These are phyloP conservation scores for Mythimna loreyi DNA, from an alignment of 2,888 invertebrate species.

Conservation along the genomic window DNA sequence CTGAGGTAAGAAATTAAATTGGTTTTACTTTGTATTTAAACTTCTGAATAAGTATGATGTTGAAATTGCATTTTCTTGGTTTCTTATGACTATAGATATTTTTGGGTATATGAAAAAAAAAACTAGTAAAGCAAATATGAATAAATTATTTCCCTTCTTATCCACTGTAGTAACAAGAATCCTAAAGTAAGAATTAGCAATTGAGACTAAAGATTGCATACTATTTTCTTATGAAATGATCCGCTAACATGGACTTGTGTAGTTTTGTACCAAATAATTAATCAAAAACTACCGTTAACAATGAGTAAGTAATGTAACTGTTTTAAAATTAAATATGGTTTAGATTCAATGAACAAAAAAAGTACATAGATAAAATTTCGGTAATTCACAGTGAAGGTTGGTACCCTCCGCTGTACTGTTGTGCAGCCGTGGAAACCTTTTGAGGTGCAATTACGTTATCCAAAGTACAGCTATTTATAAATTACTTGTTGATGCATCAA, in stretches of 20 bases:
- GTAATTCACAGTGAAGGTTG: slow-evolving; percentile 1
- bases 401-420: no score
- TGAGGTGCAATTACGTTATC: not conserved
- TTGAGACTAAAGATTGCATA: not conserved
- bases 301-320: not conserved
- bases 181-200: not conserved
- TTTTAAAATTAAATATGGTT: no score
- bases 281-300: not conserved
- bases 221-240: not conserved
- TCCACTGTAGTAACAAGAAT: not conserved
- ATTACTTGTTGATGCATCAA: not conserved
- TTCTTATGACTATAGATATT: not conserved
- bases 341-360: not conserved
- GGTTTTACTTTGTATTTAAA: slow-evolving; percentile 20
- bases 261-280: not conserved
- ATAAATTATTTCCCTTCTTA: not conserved
- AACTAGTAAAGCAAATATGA: not conserved
- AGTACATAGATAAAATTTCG: not conserved
- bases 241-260: not conserved
- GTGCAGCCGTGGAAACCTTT: slow-evolving; percentile 1
- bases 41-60: not conserved
- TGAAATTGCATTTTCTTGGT: slow-evolving; percentile 7
- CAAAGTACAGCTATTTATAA: no score
- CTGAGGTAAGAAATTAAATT: slow-evolving; percentile 63
- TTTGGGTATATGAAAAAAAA: not conserved